phyloP scores from a whole-genome alignment of 2,888 invertebrate species.

The Epirrita christyi region DNA sequence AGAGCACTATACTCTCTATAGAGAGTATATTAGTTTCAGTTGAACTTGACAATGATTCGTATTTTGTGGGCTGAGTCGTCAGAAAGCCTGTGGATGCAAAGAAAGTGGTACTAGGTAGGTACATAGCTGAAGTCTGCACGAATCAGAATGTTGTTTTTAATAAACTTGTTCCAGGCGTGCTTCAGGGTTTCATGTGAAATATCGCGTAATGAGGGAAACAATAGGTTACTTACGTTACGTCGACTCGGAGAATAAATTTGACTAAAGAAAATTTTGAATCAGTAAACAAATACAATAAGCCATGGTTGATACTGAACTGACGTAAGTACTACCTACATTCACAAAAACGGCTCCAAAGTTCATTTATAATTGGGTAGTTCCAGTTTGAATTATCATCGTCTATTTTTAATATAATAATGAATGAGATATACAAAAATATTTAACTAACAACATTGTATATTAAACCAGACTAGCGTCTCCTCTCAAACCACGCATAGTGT shows the following conservation, averaged over 20 bases:
- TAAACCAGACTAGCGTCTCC: too few relatives aligned
- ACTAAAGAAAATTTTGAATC: constrained; percentile 1
- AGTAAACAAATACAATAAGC: neutral
- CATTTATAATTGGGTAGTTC: neutral
- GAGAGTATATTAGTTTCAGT: too few relatives aligned
- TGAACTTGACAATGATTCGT: constrained; percentile 62
- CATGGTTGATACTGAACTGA: neutral
- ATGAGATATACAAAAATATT: too few relatives aligned
- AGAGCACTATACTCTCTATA: too few relatives aligned
- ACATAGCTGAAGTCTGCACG: constrained; percentile 35
- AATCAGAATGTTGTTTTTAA: constrained; percentile 56
- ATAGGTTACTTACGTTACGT: constrained; percentile 2
- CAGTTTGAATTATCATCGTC: neutral
- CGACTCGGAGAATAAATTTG: too few relatives aligned
- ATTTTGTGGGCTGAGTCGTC: constrained; percentile 55
- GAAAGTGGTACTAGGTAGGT: constrained; percentile 71
- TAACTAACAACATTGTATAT: too few relatives aligned
- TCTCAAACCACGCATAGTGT: too few relatives aligned
- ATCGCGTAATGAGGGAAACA: constrained; percentile 22
- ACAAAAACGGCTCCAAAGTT: constrained; percentile 1
- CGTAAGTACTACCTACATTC: neutral
- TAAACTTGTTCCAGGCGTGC: constrained; percentile 38
- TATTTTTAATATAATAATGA: too few relatives aligned
- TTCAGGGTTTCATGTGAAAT: constrained; percentile 32
- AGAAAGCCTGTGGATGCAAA: constrained; percentile 55